phyloP scores from a whole-genome alignment of 2,888 invertebrate genomes.

The Tyria jacobaeae region DNA sequence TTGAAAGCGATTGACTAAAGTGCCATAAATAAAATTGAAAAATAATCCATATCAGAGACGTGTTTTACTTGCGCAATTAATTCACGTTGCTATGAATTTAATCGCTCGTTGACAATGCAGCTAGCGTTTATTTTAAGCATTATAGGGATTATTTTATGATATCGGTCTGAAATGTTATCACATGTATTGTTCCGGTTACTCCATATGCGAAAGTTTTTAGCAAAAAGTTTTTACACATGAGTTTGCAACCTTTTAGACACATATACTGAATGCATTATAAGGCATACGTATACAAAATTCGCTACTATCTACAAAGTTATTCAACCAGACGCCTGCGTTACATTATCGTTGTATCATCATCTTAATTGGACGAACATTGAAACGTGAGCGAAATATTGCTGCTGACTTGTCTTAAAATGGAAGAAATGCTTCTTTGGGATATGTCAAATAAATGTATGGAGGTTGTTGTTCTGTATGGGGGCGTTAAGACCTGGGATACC shows the following conservation, averaged over 20 bases:
- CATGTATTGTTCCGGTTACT: conserved; percentile 50
- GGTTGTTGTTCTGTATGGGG: too few relatives aligned
- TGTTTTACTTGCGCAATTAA: conserved; percentile 44
- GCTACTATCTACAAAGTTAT: conserved; percentile 12
- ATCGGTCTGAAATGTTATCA: conserved; percentile 60
- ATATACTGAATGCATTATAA: neutral
- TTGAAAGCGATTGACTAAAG: conserved; percentile 19
- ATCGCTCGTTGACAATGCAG: conserved; percentile 56
- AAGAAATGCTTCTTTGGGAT: conserved; percentile 12
- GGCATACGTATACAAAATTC: neutral
- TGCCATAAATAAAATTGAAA: conserved; percentile 23
- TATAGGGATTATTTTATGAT: conserved; percentile 61
- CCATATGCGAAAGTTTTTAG: conserved; percentile 32
- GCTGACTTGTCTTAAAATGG: conserved; percentile 16
- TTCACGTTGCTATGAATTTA: conserved; percentile 55
- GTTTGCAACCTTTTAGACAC: neutral
- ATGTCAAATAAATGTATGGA: conserved; percentile 25
- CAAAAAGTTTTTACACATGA: conserved; percentile 33
- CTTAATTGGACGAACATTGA: conserved; percentile 20
- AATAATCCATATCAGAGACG: conserved; percentile 26
- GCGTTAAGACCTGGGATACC: too few relatives aligned
- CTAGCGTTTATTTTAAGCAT: conserved; percentile 60
- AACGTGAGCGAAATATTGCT: conserved; percentile 21
- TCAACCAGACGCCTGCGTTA: conserved; percentile 12
- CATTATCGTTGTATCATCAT: conserved; percentile 12